Evolutionary conservation across 2,888 invertebrate genomes (phyloP), one percentile per base, ranked within the genome.

Genomic region (Pandemis cinnamomeana): DNA sequence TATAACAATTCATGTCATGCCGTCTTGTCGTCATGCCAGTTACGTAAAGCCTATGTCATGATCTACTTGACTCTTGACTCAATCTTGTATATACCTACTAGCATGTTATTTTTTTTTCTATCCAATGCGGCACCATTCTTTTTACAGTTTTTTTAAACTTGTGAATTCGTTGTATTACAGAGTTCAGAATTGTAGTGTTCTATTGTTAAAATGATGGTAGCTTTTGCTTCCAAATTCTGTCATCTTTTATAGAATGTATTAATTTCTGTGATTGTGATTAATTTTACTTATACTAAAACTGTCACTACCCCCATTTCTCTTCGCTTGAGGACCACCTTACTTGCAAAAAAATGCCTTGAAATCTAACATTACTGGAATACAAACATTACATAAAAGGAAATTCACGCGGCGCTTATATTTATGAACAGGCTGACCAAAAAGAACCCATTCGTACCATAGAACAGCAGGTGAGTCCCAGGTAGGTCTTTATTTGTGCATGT

Each of bases 391-490:
- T 76, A 78, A 80, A 82, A 80, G 80, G 80, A 81, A 83, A 82
- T 89, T 89, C 91, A 92, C 87, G 92, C 89, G 93, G 93, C 93
- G 93, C 93, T 87, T 81, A 80, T 81, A 85, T 87, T 90, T 86
- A 82, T 83, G 80, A 81, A 80, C 81, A 81, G 53, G 76, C 62
- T 61, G 71, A 13, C 63, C 67, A 61, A 79, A 80, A 78, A 61
- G 78, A 71, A 77, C 79, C 76, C 76, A 66, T 67, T 76, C 69
- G 66, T 60, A 77, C 79, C 80, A 78, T 78, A 80, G 79, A 74
- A 80, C 88, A 89, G 91, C 92, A 91, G 93, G 92, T 92, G 91
- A 78, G 87, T 79, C 80, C 81, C 92, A 93, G 93, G 93, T 92
- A 92, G 89, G 85, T 81, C 81, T 81, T 86, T 83, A 87, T 91